phyloP scores from a whole-genome alignment of 2,113 vertebrate genomes.

The Rhinolophus sinicus region DNA sequence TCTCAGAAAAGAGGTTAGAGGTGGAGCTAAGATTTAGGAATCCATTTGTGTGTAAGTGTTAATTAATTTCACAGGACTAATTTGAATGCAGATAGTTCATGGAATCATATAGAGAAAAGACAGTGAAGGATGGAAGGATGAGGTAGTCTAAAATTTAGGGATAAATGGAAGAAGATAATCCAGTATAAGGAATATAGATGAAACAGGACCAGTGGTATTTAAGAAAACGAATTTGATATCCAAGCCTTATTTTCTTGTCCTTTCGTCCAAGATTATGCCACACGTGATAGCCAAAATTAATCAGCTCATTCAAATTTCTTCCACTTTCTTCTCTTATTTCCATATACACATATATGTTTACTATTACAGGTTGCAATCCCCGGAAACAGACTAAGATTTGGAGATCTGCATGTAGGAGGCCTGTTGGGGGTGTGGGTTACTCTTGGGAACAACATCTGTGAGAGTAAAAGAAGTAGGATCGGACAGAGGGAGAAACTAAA shows the following conservation, averaged over 20 bases:
- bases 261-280: neutral
- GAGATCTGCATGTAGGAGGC: neutral
- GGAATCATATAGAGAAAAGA: neutral
- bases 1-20: neutral
- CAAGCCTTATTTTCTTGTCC: neutral
- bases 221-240: neutral
- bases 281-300: neutral
- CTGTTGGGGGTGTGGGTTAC: neutral
- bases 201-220: neutral
- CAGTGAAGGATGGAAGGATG: neutral
- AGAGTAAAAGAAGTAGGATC: neutral
- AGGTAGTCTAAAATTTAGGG: neutral
- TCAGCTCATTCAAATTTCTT: neutral
- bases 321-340: neutral
- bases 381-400: neutral
- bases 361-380: neutral
- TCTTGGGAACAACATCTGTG: neutral
- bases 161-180: neutral
- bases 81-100: neutral
- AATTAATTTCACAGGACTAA: constrained; percentile 3
- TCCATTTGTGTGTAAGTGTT: neutral
- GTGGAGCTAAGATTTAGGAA: neutral
- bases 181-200: neutral
- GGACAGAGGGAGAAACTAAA: neutral
- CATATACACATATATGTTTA: neutral